Base-by-base conservation (phyloP, 1,140 invertebrate genomes). In the Drosophila kurseongensis region DNA sequence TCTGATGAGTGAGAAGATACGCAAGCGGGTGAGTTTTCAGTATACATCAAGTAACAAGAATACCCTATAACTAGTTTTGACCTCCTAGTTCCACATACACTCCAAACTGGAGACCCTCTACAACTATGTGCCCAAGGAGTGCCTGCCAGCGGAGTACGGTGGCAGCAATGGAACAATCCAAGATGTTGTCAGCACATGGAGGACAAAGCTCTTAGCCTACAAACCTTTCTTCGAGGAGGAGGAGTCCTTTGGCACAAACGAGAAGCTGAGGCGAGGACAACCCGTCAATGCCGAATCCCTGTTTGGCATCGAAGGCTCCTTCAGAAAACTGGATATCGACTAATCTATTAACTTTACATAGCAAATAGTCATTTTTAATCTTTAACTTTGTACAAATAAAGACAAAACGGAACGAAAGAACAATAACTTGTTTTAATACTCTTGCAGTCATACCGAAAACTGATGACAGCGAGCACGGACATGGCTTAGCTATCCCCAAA, bases 241-340 rank as follows among this genome's bases (percentile, higher is more conserved):
- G 78, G 93, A 92, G 44, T 91, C 91, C 51, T 93, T 93, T 63
- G 88, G 92, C 13, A 93, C 94, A 9, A 93, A 95, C 73, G 95
- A 95, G 82, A 93, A 93, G 29, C 93, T 94, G 66, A 92, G 95
- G 73, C 93, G 93, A 0, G 95, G 94, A 9, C 93, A 93, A 71
- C 93, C 95, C 2, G 94, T 95, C 62, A 94, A 94, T 41, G 88
- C 93, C 0, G 93, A 94, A 38, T 93, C 93, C 10, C 78, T 95
- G 1, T 95, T 95, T 71, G 95, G 95, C 13, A 92, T 95, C n/a
- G 94, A 95, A 45, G 95, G 95, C 9, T 95, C 94, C 41, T 95
- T 95, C 90, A 93, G 95, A 57, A 93, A 94, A 92, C 90, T 95
- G 52, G 92, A 93, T 58, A 89, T 92, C 74, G 91, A 92, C 68